Base-by-base conservation (phyloP, 2,797 vertebrate species). In the Labroides dimidiatus region DNA sequence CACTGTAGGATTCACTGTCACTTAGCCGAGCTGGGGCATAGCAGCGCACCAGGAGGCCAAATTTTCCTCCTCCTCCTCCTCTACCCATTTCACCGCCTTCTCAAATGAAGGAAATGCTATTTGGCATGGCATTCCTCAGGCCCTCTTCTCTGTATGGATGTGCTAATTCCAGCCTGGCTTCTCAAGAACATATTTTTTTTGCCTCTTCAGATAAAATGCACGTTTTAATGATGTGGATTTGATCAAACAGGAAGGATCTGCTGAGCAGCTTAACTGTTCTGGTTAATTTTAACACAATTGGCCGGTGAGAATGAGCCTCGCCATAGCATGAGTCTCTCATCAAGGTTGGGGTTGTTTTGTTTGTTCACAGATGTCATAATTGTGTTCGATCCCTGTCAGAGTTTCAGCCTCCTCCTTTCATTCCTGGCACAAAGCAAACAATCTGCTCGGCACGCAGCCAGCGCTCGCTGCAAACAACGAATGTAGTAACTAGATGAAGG, bases 1-100 rank as follows among this genome's bases (percentile, higher is more conserved):
- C 84, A 72, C 83, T 87, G 85, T 87, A 77, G 84, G 85, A 91
- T 88, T 87, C 87, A 60, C 84, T 84, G 89, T 92, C 88, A 88
- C 86, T 91, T 89, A 87, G 75, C 69, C 30, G 72, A 86, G 80
- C 81, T 49, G 79, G 82, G 82, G 81, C 83, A 84, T 48, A 69
- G 79, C 85, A 58, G 76, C 78, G 3, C 84, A 33, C 78, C 45
- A 82, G 84, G 83, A 84, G 81, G 79, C 82, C 82, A 63, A 77
- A 80, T 81, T 77, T 7, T 81, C 75, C 79, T 77, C 60, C 59
- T 67, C 48, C 65, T 62, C 79, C 66, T 75, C 61, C 63, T 76
- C 57, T 62, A 59, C 65, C 48, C 47, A 58, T 86, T 87, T 82
- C 70, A 51, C 62, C 41, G 49, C 78, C 80, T 78, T 84, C 82